Percentiles rank a stretch among this genome's conserved stretches.
phyloP scores from a whole-genome alignment of 2,888 invertebrate genomes.

The Malacosoma neustria region DNA sequence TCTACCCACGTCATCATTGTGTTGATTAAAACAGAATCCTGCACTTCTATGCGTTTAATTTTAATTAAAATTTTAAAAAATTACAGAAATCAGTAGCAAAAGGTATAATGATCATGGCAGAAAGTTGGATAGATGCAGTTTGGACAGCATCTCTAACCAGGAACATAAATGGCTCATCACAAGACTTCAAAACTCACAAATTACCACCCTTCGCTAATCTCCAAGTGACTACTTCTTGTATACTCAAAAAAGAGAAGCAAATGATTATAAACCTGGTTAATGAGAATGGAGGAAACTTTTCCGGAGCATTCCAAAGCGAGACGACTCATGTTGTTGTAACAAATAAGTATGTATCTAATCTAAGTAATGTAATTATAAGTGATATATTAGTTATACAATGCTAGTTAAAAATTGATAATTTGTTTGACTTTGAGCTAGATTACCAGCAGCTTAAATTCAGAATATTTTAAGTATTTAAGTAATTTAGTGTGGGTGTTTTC shows the following conservation, averaged over 20 bases:
- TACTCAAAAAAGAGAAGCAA: constrained; percentile 77
- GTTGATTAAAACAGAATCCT: too few relatives aligned
- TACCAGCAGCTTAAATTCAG: too few relatives aligned
- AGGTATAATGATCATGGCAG: constrained; percentile 82
- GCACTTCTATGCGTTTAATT: too few relatives aligned
- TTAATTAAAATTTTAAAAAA: too few relatives aligned
- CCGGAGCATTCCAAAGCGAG: constrained; percentile 65
- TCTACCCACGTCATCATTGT: too few relatives aligned
- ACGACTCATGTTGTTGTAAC: constrained; percentile 73
- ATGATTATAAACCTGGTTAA: constrained; percentile 79
- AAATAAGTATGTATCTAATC: constrained; percentile 67
- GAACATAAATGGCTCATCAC: constrained; percentile 77
- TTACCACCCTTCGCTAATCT: constrained; percentile 85
- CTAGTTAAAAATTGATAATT: too few relatives aligned
- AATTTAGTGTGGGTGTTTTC: too few relatives aligned
- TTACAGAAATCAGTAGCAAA: constrained; percentile 79
- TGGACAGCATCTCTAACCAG: constrained; percentile 82
- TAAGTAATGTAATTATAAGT: too few relatives aligned
- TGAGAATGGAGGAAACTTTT: constrained; percentile 81
- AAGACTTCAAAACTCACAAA: constrained; percentile 74
- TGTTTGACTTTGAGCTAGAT: too few relatives aligned
- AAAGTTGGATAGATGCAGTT: constrained; percentile 86
- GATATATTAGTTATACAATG: too few relatives aligned
- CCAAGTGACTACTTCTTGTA: constrained; percentile 85
- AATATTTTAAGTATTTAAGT: too few relatives aligned